Evolutionary conservation across 2,888 invertebrate genomes (phyloP).

Genomic region (Hypselothyrea guttata): DNA sequence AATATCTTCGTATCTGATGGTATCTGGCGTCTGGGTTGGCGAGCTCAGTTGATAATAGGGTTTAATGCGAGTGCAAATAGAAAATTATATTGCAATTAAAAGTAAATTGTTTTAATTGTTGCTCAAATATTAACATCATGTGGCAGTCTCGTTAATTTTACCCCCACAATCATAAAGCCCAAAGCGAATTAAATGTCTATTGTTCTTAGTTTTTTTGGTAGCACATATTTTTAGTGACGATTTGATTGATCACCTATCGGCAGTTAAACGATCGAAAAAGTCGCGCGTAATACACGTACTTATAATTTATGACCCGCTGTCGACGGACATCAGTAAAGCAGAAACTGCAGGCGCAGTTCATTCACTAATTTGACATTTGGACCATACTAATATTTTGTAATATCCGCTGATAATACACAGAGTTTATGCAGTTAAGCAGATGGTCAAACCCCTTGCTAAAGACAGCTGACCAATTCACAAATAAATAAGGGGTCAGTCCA

Average conservation of each 20-base stretch:
- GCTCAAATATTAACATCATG: conserved; percentile 48
- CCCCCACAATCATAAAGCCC: conserved; percentile 43
- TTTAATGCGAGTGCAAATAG: conserved; percentile 73
- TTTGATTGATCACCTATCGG: conserved; percentile 64
- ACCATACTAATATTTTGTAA: conserved; percentile 43
- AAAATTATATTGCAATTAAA: conserved; percentile 78
- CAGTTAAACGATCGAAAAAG: conserved; percentile 28
- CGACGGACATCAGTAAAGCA: conserved; percentile 14
- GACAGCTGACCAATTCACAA: conserved; percentile 49
- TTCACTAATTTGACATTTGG: conserved; percentile 34
- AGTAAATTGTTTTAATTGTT: conserved; percentile 75
- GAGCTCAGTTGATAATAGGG: conserved; percentile 63
- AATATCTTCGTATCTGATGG: conserved; percentile 27
- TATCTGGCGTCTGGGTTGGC: conserved; percentile 19
- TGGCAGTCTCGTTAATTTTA: conserved; percentile 2
- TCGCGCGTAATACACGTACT: conserved; percentile 6
- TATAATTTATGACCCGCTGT: conserved; percentile 41
- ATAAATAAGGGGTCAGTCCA: conserved; percentile 41
- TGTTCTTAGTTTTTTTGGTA: conserved; percentile 12
- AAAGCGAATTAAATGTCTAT: conserved; percentile 21
- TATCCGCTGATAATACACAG: conserved; percentile 11
- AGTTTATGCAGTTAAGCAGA: conserved; percentile 44
- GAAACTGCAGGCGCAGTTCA: conserved; percentile 4
- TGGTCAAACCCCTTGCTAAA: conserved; percentile 30
- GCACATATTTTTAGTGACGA: conserved; percentile 45